Evolutionary conservation across 2,797 vertebrate species (phyloP).

Genomic region (Sphenopsis melanotis): DNA sequence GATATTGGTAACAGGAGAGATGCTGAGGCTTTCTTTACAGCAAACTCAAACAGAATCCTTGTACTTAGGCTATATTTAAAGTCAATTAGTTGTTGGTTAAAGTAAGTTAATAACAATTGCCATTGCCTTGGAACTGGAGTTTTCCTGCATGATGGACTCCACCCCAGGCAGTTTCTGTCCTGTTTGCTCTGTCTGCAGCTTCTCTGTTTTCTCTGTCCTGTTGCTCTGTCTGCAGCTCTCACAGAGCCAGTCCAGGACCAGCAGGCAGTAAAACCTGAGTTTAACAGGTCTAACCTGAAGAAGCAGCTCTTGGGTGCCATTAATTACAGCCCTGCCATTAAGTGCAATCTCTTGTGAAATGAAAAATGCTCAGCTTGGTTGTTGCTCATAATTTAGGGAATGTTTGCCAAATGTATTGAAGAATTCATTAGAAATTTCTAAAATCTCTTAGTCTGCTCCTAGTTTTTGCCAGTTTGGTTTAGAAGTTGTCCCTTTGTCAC

Average conservation of each 20-base stretch:
- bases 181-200: too few relatives aligned
- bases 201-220: too few relatives aligned
- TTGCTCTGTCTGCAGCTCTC: neutral
- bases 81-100: neutral
- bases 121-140: too few relatives aligned
- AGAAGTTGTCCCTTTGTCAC: neutral
- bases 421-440: neutral
- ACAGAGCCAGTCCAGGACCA: neutral
- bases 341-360: neutral
- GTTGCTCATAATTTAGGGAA: neutral
- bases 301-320: neutral
- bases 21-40: neutral
- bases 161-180: too few relatives aligned
- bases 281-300: neutral
- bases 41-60: neutral
- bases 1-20: neutral
- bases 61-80: neutral
- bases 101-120: neutral
- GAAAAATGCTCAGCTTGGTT: neutral
- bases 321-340: neutral
- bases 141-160: too few relatives aligned
- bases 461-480: neutral
- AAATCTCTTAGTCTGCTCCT: neutral
- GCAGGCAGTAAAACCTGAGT: neutral
- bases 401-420: neutral